These are phyloP conservation scores for Eupithecia exiguata DNA, from an alignment of 2,888 invertebrate genomes.

Conservation along the genomic window DNA sequence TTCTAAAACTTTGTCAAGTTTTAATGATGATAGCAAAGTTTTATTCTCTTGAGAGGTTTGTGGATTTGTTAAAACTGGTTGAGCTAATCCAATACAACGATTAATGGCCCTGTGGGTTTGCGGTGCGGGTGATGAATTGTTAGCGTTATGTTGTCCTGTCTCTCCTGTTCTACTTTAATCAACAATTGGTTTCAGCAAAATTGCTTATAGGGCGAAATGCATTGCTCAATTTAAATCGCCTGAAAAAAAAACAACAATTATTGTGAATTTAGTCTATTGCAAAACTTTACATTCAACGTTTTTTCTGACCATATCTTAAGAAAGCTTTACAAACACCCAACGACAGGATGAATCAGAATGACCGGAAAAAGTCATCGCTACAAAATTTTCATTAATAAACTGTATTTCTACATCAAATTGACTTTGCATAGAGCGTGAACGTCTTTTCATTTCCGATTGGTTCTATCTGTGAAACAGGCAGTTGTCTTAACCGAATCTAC, in stretches of 20 bases:
- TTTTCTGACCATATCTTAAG: neutral
- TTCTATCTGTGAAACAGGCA: slow-evolving; percentile 6
- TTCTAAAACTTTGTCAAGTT: slow-evolving; percentile 28
- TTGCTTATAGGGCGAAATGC: slow-evolving; percentile 11
- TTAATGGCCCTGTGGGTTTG: slow-evolving; percentile 51
- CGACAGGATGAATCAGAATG: neutral
- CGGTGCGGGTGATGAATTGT: slow-evolving; percentile 50
- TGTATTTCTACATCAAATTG: slow-evolving; percentile 10
- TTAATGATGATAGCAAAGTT: slow-evolving; percentile 34
- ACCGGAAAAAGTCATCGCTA: neutral
- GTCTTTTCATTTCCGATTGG: neutral
- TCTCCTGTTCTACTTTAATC: slow-evolving; percentile 22
- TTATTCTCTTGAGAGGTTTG: slow-evolving; percentile 32
- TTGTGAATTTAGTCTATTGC: neutral
- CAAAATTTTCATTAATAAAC: neutral
- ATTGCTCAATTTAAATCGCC: slow-evolving; percentile 25
- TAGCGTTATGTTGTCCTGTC: slow-evolving; percentile 27
- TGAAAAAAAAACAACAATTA: neutral
- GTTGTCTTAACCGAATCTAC: neutral
- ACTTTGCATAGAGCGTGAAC: neutral
- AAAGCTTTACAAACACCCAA: neutral
- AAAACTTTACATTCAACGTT: neutral
- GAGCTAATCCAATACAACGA: slow-evolving; percentile 78
- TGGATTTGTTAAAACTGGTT: slow-evolving; percentile 58
- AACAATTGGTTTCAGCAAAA: slow-evolving; percentile 18